Evolutionary conservation across 2,888 invertebrate species (phyloP), one percentile per base, ranked within the genome.

Genomic region (Ormia ochracea): DNA sequence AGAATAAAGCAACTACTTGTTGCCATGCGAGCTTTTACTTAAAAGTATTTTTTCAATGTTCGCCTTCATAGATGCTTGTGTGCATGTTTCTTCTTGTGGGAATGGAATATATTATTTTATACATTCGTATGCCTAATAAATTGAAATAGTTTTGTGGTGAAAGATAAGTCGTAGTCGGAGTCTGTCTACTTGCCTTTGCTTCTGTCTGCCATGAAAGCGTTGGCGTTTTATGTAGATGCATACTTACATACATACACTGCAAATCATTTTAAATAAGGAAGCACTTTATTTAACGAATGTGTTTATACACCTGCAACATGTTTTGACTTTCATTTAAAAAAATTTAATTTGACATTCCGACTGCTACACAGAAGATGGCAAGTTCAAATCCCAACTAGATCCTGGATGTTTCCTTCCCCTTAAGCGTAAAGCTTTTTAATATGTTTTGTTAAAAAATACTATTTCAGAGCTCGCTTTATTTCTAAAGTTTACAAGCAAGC

Each of bases 21-120:
- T 79, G 75, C 79, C 70, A 79, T 65, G 70, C 79, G 36, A 70
- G 63, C n/a, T 41, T 36, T 14, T 66, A 14, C 26, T 50, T 50
- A n/a, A 50, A 28, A 14, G 6, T 36, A 31, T 54, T 58, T 38
- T 50, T 14, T 33, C 38, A 45, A 2, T 36, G 19, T 72, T 6
- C 23, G 9, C 12, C 3, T 36, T 56, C n/a, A n/a, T 56, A 38
- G 9, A 23, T 54, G 12, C 7, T 19, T 43, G 41, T 69, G 19
- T 48, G 17, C 45, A 14, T 52, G 23, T 10, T 19, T 61, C 10
- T 1, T 4, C 19, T 19, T 43, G 43, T 17, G 17, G 9, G 31
- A 7, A 54, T 21, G 28, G 19, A 23, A 9, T 65, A 28, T 45
- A 33, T 45, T 26, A 28, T 54, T 69, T 12, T 45, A 41, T 50